Conservation (phyloP, 2,888 invertebrate genomes). For the Ypsolopha sequella region DNA sequence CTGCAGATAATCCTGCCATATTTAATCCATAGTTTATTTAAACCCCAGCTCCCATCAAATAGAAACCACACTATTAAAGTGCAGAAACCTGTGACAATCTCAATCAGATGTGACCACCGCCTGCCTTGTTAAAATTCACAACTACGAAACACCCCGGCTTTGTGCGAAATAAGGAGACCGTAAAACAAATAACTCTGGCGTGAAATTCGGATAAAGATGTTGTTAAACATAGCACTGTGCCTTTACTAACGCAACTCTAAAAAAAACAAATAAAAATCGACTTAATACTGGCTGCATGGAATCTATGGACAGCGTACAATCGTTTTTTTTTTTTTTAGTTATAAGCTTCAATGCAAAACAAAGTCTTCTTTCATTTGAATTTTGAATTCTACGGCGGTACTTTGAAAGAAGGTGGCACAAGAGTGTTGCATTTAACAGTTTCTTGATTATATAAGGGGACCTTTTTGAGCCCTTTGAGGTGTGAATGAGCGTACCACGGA, state of each 20-base stretch:
- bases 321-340: no score
- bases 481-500: conserved; percentile 27
- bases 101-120: conserved; percentile 25
- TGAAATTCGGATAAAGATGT: conserved; percentile 49
- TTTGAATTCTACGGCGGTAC: conserved; percentile 16
- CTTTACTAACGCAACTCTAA: neutral
- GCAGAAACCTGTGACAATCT: conserved; percentile 34
- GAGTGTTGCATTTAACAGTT: conserved; percentile 45
- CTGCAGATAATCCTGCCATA: no score
- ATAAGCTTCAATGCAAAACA: neutral
- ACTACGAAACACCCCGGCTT: conserved; percentile 19
- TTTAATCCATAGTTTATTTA: no score
- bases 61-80: conserved; percentile 16
- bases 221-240: conserved; percentile 19
- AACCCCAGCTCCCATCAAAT: conserved; percentile 18
- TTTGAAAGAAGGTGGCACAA: conserved; percentile 17
- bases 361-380: neutral
- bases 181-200: conserved; percentile 59
- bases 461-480: conserved; percentile 28
- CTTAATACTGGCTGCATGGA: no score
- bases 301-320: no score
- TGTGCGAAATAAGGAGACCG: conserved; percentile 33
- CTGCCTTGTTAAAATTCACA: conserved; percentile 59
- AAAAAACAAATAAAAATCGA: no score
- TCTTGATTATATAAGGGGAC: conserved; percentile 22